phyloP scores from a whole-genome alignment of 1,140 invertebrate species.

The Drosophila miranda region DNA sequence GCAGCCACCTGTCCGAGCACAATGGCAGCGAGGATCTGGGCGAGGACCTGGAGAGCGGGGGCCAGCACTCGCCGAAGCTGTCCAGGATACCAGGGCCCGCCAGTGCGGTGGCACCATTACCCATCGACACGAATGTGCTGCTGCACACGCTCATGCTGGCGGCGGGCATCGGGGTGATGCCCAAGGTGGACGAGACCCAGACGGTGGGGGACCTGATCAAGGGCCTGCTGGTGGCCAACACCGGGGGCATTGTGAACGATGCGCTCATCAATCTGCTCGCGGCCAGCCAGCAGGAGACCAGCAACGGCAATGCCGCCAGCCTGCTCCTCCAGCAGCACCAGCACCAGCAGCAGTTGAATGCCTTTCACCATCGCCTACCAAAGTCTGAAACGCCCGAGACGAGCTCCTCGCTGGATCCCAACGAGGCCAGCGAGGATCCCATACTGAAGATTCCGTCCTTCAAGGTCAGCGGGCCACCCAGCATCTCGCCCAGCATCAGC shows the following conservation, averaged over 20 bases:
- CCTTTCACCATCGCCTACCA: constrained; percentile 71
- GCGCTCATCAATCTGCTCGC: constrained; percentile 81
- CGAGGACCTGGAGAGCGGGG: constrained; percentile 47
- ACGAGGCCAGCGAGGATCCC: constrained; percentile 84
- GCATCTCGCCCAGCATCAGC: constrained; percentile 82
- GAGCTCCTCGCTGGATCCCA: constrained; percentile 80
- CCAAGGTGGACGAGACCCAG: constrained; percentile 70
- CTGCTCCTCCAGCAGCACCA: constrained; percentile 56
- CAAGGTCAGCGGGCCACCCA: constrained; percentile 86
- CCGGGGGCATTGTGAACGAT: constrained; percentile 83
- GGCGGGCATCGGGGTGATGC: constrained; percentile 48
- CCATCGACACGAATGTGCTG: constrained; percentile 81
- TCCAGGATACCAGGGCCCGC: constrained; percentile 25
- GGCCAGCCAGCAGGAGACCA: constrained; percentile 39
- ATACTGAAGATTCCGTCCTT: constrained; percentile 97
- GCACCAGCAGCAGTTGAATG: constrained; percentile 56
- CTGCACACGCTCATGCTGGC: constrained; percentile 75
- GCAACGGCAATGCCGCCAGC: constrained; percentile 49
- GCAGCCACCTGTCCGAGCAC: constrained; percentile 56
- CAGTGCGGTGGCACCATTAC: constrained; percentile 57
- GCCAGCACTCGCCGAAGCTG: constrained; percentile 50
- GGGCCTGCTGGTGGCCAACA: constrained; percentile 83
- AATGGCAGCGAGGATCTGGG: constrained; percentile 68
- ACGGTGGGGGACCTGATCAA: constrained; percentile 86
- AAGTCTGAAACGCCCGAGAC: constrained; percentile 82